Conservation (phyloP, 2,888 invertebrate genomes). For the Dynastes grantii region DNA sequence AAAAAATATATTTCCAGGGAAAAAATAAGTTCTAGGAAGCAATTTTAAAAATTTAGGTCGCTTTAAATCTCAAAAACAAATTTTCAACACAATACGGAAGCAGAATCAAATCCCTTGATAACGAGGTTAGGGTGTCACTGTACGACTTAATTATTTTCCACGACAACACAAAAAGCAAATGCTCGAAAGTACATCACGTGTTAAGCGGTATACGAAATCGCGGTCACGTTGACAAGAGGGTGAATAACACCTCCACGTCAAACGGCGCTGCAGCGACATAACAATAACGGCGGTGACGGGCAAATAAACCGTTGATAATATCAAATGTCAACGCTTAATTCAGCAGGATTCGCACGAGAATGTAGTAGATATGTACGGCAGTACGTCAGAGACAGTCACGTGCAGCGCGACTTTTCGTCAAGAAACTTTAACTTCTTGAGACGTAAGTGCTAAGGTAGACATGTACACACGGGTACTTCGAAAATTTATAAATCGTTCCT, state of each 20-base stretch:
- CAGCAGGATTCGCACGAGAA: neutral
- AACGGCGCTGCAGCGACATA: neutral
- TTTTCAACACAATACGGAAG: no score
- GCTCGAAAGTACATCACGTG: conserved; percentile 5
- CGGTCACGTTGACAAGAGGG: conserved; percentile 19
- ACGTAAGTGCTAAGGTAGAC: neutral
- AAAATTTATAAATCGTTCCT: neutral
- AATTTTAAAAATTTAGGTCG: no score
- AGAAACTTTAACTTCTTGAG: neutral
- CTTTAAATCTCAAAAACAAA: no score
- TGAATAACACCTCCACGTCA: conserved; percentile 16
- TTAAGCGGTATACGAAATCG: neutral
- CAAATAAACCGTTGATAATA: neutral
- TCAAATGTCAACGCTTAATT: neutral
- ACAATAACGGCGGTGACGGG: conserved; percentile 5
- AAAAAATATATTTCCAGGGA: no score
- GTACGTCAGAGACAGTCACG: conserved; percentile 25
- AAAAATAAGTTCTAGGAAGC: no score
- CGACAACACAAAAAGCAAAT: neutral
- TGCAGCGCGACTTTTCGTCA: neutral
- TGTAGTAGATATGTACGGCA: neutral
- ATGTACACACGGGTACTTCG: conserved; percentile 18
- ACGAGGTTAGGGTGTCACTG: no score
- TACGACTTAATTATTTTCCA: no score
- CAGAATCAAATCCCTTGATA: no score